Conservation (phyloP, 1,140 invertebrate genomes). For the Parapsyche elsis region DNA sequence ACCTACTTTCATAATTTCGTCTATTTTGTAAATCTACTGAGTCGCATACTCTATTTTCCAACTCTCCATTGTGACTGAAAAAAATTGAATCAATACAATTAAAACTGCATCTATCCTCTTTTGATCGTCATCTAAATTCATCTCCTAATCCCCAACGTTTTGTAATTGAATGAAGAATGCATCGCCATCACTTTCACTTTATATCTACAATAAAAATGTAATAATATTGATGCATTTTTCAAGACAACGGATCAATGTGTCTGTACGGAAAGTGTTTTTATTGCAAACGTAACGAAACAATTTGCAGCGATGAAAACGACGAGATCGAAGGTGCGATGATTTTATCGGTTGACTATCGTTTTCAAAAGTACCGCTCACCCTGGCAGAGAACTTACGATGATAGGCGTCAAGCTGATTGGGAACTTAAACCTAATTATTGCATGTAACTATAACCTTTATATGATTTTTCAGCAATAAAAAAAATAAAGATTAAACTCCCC, state of each 20-base stretch:
- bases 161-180: too few species aligned
- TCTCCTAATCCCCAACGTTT: neutral
- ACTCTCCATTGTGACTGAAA: too few species aligned
- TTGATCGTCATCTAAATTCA: neutral
- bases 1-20: too few species aligned
- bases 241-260: slow-evolving; percentile 72
- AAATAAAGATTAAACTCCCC: neutral
- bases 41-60: too few species aligned
- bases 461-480: neutral
- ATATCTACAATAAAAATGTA: neutral
- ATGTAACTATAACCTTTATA: slow-evolving; percentile 62
- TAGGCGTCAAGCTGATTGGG: slow-evolving; percentile 82
- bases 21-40: too few species aligned
- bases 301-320: slow-evolving; percentile 78
- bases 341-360: slow-evolving; percentile 80
- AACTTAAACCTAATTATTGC: slow-evolving; percentile 83
- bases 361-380: slow-evolving; percentile 80
- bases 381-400: slow-evolving; percentile 90
- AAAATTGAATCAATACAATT: too few species aligned
- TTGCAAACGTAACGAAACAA: slow-evolving; percentile 82
- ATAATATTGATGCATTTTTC: slow-evolving; percentile 50
- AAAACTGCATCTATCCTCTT: too few species aligned
- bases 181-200: neutral
- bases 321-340: slow-evolving; percentile 87
- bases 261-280: slow-evolving; percentile 92